These are phyloP conservation scores for Alligator mississippiensis DNA, from an alignment of 2,113 vertebrate genomes.

Conservation along the genomic window DNA sequence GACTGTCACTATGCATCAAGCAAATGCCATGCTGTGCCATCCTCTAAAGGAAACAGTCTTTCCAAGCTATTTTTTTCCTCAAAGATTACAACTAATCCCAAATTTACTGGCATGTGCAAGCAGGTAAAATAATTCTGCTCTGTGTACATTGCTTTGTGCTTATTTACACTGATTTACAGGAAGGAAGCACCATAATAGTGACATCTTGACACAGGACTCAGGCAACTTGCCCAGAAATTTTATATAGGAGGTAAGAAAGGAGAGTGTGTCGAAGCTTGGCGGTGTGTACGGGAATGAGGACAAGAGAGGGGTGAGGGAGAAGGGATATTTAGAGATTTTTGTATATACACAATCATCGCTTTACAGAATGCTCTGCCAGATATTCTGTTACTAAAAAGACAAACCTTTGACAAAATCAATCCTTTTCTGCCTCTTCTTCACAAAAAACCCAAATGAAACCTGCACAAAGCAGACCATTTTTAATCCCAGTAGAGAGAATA, in stretches of 20 bases:
- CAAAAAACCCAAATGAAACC: neutral
- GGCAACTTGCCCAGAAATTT: neutral
- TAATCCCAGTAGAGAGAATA: neutral
- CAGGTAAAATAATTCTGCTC: neutral
- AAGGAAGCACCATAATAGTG: rapidly evolving
- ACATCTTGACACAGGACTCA: neutral
- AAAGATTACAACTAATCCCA: neutral
- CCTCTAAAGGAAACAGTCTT: neutral
- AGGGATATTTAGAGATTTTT: neutral
- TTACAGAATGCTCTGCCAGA: rapidly evolving
- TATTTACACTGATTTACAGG: neutral
- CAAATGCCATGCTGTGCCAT: neutral
- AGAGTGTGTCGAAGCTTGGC: neutral
- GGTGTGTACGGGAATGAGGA: neutral
- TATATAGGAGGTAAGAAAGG: neutral
- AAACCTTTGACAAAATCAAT: neutral
- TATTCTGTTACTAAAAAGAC: neutral
- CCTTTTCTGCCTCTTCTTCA: neutral
- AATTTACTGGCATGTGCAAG: neutral
- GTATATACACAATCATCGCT: neutral
- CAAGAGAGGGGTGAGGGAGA: neutral
- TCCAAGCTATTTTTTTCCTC: neutral
- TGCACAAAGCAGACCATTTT: neutral
- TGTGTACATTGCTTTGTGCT: rapidly evolving
- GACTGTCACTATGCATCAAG: neutral